A percentile compares a stretch with the other conserved stretches of the same genome.
Conservation (phyloP, 30 jellyfish, hydroid and myxozoan species). For the Turritopsis rubra region DNA sequence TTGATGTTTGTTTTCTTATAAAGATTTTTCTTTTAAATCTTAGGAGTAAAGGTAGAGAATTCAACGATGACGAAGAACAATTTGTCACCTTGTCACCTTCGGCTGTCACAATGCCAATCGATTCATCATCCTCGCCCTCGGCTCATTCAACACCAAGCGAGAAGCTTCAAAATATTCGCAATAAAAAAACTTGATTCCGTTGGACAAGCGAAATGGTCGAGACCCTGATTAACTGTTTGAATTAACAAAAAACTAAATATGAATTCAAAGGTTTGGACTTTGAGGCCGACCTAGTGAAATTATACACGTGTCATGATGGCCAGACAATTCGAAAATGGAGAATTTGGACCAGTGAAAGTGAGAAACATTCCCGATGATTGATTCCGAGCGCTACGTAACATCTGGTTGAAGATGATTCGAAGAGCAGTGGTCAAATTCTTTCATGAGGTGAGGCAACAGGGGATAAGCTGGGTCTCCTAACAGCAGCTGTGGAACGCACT, state of each 20-base stretch:
- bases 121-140: too few relatives aligned
- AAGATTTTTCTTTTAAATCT: too few relatives aligned
- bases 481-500: conserved; percentile 22
- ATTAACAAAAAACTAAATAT: conserved; percentile 26
- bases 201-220: conserved; percentile 36
- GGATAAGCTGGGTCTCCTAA: conserved; percentile 45
- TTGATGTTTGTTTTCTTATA: too few relatives aligned
- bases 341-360: conserved; percentile 38
- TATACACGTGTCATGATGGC: conserved; percentile 37
- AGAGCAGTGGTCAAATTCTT: conserved; percentile 17
- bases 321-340: conserved; percentile 23
- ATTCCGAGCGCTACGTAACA: conserved; percentile 32
- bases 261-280: conserved; percentile 38
- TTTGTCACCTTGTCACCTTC: too few relatives aligned
- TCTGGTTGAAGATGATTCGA: conserved; percentile 27
- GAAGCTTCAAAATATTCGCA: too few relatives aligned
- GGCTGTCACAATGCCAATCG: too few relatives aligned
- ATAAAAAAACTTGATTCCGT: too few relatives aligned
- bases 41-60: too few relatives aligned
- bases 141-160: too few relatives aligned
- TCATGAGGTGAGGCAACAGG: conserved; percentile 29
- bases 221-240: conserved; percentile 17
- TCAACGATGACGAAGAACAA: too few relatives aligned
- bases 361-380: conserved; percentile 21
- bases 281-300: conserved; percentile 39